Conservation (phyloP, 2,888 invertebrate species). For the Clivina fossor region DNA sequence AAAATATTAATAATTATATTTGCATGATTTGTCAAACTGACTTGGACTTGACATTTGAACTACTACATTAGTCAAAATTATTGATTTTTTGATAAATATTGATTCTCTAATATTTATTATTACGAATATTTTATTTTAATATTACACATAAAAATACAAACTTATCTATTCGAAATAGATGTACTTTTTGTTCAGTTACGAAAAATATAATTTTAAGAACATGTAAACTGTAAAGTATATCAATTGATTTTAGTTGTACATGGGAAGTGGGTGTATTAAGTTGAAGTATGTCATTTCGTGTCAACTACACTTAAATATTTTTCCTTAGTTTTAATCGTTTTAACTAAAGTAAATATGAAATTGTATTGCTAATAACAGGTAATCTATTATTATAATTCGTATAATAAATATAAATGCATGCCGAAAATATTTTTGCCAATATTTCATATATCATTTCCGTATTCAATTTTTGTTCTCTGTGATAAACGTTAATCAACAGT, state of each 20-base stretch:
- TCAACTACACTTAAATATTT: slow-evolving; percentile 15
- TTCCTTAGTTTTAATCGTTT: slow-evolving; percentile 17
- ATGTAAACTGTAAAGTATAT: too few relatives aligned
- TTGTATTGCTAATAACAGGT: slow-evolving; percentile 26
- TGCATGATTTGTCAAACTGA: slow-evolving; percentile 22
- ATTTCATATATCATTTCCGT: too few relatives aligned
- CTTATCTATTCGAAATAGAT: background rate
- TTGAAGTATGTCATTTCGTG: slow-evolving; percentile 26
- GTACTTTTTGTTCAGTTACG: background rate
- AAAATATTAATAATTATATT: slow-evolving; percentile 2
- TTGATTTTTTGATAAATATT: slow-evolving; percentile 28
- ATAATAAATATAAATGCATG: too few relatives aligned
- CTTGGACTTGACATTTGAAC: slow-evolving; percentile 15
- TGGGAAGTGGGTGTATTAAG: slow-evolving; percentile 22
- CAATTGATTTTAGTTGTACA: background rate
- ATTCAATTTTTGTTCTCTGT: background rate
- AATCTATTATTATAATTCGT: too few relatives aligned
- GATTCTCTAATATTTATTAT: slow-evolving; percentile 8
- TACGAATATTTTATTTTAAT: background rate
- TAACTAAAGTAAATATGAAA: slow-evolving; percentile 20
- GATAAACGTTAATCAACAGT: slow-evolving; percentile 11
- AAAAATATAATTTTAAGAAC: too few relatives aligned
- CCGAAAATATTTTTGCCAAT: too few relatives aligned
- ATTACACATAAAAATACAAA: background rate
- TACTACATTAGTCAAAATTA: slow-evolving; percentile 20